Percentiles rank a stretch among this genome's conserved stretches.
These are phyloP conservation scores for Sitta carolinensis DNA, from an alignment of 2,797 vertebrate genomes.

Conservation along the genomic window DNA sequence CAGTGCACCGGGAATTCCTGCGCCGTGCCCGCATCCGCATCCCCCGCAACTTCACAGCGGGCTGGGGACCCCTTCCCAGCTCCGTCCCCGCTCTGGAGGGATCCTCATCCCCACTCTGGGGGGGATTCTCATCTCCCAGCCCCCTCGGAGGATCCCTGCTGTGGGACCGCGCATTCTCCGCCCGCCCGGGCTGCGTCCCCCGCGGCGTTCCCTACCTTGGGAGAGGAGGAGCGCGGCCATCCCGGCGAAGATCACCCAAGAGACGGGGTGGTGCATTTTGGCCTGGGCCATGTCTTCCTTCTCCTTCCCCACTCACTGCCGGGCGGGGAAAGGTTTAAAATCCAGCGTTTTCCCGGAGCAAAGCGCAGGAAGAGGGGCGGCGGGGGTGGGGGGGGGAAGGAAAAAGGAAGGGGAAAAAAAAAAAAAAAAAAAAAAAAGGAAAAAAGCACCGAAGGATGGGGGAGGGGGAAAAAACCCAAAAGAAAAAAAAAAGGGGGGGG, in stretches of 20 bases:
- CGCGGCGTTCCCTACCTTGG: conserved; percentile 71
- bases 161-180: neutral
- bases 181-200: neutral
- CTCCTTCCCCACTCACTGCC: conserved; percentile 15
- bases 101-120: neutral
- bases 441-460: neutral
- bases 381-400: neutral
- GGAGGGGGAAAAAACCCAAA: neutral
- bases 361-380: conserved; percentile 44
- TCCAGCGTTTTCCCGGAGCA: conserved; percentile 74
- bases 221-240: conserved; percentile 77
- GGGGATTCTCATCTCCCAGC: too few relatives aligned
- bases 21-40: neutral
- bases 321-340: conserved; percentile 50
- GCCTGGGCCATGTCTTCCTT: conserved; percentile 67
- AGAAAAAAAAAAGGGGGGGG: neutral
- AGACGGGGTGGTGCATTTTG: conserved; percentile 73
- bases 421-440: neutral
- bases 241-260: conserved; percentile 76
- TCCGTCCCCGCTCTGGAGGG: neutral
- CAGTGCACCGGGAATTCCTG: neutral
- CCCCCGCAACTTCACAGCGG: neutral
- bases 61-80: neutral
- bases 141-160: neutral
- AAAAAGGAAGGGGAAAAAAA: neutral